Base-by-base conservation (phyloP, 2,113 vertebrate genomes). In the Prinia subflava region DNA sequence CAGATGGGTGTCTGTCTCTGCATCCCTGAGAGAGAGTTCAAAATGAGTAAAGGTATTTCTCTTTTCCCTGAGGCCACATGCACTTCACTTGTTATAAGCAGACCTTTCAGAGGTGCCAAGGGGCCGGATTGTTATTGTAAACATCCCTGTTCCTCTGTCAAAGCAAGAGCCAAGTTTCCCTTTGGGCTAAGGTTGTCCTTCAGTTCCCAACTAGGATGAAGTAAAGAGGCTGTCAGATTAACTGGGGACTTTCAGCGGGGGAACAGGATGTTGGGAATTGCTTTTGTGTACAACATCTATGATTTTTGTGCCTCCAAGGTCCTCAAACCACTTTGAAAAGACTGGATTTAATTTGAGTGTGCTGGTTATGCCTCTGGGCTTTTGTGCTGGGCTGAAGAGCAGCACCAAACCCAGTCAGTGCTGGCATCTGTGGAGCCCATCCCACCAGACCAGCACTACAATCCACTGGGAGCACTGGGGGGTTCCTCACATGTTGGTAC, bases 101-200 rank as follows among this genome's bases (percentile, higher is more conserved):
- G 53, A 73, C 37, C 41, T 95, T 84, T 90, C 91, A 87, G 89
- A 87, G 60, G 74, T 74, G 69, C 64, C 85, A 69, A 65, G 74
- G 82, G 64, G 21, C 74, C 81, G 60, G 44, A 25, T 41, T 74
- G 82, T 70, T 92, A 65, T 57, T 84, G 82, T 47, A 70, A 92
- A 84, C 37, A 82, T 69, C 42, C 55, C n/a, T 1, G 3, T 78
- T 95, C 44, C 33, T 69, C 64, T 69, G 49, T 57, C 52, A 70
- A 82, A 78, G 41, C 24, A 62, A 62, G 55, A 14, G 70, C 20
- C 35, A 47, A 56, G 15, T 69, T 74, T 15, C 52, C 65, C 37
- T 74, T 56, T 53, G 76, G n/a, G 71, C 56, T 75, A 70, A 70
- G 21, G 13, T 3, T 74, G 21, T 8, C n/a, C 62, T 79, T 75